Conservation (phyloP, 1,140 invertebrate genomes). For the Geopemphigus sp. region DNA sequence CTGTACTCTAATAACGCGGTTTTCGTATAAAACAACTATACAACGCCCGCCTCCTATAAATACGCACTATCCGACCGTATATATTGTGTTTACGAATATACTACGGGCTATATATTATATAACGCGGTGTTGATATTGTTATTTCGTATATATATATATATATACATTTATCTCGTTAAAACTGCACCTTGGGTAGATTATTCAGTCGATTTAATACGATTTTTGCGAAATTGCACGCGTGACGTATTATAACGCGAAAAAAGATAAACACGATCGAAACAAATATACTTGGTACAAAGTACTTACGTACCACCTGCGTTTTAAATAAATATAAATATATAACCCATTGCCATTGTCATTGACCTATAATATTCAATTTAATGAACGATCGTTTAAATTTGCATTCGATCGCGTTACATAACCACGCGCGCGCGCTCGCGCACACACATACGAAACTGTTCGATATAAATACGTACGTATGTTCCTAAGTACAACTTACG, state of each 20-base stretch:
- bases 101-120: no score
- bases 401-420: conserved; percentile 6
- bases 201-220: not conserved
- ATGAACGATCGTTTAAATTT: conserved; percentile 1
- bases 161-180: not conserved
- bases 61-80: no score
- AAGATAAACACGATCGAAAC: no score
- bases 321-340: not conserved
- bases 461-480: not conserved
- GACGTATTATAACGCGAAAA: no score
- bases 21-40: no score
- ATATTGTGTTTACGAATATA: no score
- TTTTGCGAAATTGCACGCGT: not conserved
- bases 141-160: no score
- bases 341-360: conserved; percentile 10
- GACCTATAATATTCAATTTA: conserved; percentile 31
- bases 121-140: no score
- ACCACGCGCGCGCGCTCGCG: not conserved
- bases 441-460: not conserved
- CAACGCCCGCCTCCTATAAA: no score
- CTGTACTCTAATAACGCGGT: no score
- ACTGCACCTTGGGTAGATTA: not conserved
- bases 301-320: not conserved
- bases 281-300: not conserved
- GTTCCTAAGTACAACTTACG: not conserved